A percentile compares a stretch with the other conserved stretches of the same genome.
Evolutionary conservation across 2,888 invertebrate genomes (phyloP).

Genomic region (Melanostoma scalare): DNA sequence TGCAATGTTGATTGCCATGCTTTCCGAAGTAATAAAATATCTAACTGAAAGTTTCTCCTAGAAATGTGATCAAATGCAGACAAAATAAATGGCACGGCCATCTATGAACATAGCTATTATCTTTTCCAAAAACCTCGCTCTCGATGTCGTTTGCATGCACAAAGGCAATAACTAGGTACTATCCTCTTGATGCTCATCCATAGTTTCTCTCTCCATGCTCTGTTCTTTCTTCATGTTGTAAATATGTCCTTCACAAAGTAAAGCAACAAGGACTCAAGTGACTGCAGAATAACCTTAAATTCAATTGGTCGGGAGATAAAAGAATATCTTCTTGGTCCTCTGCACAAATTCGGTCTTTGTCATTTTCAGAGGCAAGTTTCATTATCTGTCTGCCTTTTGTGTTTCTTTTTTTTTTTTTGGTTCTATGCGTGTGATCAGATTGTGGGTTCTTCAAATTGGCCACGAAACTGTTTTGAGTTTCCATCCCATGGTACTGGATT

Average conservation of each 20-base stretch:
- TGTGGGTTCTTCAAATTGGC: conserved; percentile 26
- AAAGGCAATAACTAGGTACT: neutral
- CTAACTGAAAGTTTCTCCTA: neutral
- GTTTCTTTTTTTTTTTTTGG: neutral
- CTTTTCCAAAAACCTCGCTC: neutral
- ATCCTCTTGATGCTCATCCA: too few species aligned
- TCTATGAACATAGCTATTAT: conserved; percentile 6
- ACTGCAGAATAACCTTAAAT: conserved; percentile 36
- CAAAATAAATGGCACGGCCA: neutral
- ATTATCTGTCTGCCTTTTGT: conserved; percentile 8
- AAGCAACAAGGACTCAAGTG: conserved; percentile 24
- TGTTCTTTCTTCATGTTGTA: neutral
- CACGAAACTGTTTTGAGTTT: conserved; percentile 3
- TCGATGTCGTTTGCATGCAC: neutral
- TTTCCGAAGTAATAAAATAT: too few species aligned
- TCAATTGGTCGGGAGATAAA: conserved; percentile 28
- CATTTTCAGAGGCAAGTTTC: conserved; percentile 11
- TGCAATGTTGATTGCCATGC: too few species aligned
- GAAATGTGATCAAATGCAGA: conserved; percentile 10
- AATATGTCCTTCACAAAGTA: conserved; percentile 3
- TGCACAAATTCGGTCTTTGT: conserved; percentile 26
- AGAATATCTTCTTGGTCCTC: neutral
- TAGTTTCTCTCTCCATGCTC: too few species aligned
- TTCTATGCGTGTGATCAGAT: neutral
- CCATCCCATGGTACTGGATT: neutral